A percentile compares a stretch with the other conserved stretches of the same genome.
These are phyloP conservation scores for Temnothorax rugatulus DNA, from an alignment of 2,888 invertebrate species.

Conservation along the genomic window DNA sequence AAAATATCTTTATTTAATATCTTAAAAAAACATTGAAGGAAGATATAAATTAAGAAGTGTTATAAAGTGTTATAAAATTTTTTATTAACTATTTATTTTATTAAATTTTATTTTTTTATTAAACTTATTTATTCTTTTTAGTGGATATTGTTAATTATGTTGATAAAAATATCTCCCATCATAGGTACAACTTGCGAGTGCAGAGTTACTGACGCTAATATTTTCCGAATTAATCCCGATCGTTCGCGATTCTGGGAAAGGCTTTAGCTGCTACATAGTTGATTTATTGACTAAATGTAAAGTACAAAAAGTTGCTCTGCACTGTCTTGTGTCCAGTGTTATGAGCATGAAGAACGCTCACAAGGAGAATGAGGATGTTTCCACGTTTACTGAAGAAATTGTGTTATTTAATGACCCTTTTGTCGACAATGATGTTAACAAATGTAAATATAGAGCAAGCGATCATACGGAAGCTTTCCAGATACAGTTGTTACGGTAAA, in stretches of 20 bases:
- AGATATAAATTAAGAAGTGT: neutral
- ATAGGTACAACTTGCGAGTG: slow-evolving; percentile 91
- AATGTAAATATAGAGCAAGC: slow-evolving; percentile 88
- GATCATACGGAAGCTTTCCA: slow-evolving; percentile 91
- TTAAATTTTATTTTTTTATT: neutral
- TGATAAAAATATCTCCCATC: slow-evolving; percentile 40
- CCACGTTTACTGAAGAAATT: slow-evolving; percentile 92
- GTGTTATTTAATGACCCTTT: slow-evolving; percentile 91
- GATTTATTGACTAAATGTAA: slow-evolving; percentile 92
- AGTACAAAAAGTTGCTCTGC: slow-evolving; percentile 93
- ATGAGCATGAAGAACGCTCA: slow-evolving; percentile 87
- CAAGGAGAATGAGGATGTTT: slow-evolving; percentile 86
- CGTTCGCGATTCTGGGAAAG: slow-evolving; percentile 92
- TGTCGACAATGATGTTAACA: slow-evolving; percentile 85
- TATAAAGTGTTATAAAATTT: neutral
- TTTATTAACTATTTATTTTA: neutral
- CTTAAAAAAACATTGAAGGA: neutral
- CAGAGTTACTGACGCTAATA: slow-evolving; percentile 91
- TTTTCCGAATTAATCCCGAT: slow-evolving; percentile 91
- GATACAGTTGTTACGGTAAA: slow-evolving; percentile 89
- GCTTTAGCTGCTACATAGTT: slow-evolving; percentile 92
- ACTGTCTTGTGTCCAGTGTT: slow-evolving; percentile 93
- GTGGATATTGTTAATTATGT: neutral
- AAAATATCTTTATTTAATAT: neutral
- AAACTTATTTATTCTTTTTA: slow-evolving; percentile 5